Percentiles rank a stretch among this genome's conserved stretches.
These are phyloP conservation scores for Leptoclinus maculatus DNA, from an alignment of 2,797 vertebrate genomes.

Conservation along the genomic window DNA sequence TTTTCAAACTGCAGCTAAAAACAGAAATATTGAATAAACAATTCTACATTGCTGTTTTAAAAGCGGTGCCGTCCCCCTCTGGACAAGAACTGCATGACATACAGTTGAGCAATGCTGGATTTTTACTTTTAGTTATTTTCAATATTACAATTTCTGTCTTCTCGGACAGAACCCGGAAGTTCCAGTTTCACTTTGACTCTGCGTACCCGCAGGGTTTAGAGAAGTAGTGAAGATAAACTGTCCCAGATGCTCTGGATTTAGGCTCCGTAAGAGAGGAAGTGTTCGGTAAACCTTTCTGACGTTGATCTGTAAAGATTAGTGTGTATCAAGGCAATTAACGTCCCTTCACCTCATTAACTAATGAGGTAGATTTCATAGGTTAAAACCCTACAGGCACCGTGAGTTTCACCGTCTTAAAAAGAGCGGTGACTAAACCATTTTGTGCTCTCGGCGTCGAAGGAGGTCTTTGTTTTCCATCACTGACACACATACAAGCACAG, in stretches of 20 bases:
- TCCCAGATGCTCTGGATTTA: conserved; percentile 20
- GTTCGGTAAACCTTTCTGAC: background rate
- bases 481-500: conserved; percentile 20
- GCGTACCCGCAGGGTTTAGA: background rate
- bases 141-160: background rate
- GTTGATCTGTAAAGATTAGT: background rate
- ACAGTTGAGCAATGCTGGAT: background rate
- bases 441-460: conserved; percentile 16
- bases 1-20: background rate
- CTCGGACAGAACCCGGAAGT: background rate
- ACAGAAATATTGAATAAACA: background rate
- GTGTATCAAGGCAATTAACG: background rate
- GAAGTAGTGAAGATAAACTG: conserved; percentile 22
- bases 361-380: conserved; percentile 1
- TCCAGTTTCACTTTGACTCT: background rate
- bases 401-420: conserved; percentile 12
- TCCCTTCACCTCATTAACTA: conserved; percentile 4
- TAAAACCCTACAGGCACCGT: background rate
- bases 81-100: background rate
- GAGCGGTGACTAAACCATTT: conserved; percentile 31
- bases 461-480: background rate
- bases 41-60: background rate
- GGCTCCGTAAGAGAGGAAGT: background rate
- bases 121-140: background rate
- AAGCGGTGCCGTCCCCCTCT: background rate